Evolutionary conservation across 1,140 invertebrate species (phyloP).

Genomic region (Drosophila dunni): DNA sequence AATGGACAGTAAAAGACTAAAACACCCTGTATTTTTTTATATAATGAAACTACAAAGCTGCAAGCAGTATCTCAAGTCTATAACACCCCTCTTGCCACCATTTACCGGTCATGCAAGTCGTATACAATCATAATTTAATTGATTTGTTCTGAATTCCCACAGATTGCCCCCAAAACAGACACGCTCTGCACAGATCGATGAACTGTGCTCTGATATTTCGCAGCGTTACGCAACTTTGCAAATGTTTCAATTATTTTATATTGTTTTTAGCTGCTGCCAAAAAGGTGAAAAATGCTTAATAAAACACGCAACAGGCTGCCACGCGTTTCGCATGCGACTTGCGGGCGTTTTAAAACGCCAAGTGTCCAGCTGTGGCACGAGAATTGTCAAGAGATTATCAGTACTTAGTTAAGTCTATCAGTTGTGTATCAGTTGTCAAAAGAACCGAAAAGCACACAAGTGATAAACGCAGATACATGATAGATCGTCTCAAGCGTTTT

Average conservation of each 20-base stretch:
- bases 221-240: constrained; percentile 31
- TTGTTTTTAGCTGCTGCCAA: constrained; percentile 8
- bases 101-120: not conserved
- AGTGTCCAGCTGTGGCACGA: not conserved
- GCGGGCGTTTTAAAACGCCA: constrained; percentile 29
- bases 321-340: constrained; percentile 19
- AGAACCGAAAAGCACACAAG: not conserved
- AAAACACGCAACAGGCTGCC: constrained; percentile 36
- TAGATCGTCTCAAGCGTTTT: constrained; percentile 8
- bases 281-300: constrained; percentile 13
- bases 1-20: too few species aligned
- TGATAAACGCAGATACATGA: constrained; percentile 6
- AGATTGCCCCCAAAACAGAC: constrained; percentile 28
- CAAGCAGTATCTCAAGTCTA: not conserved
- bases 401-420: not conserved
- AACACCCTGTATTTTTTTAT: too few species aligned
- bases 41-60: too few species aligned
- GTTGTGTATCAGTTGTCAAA: not conserved
- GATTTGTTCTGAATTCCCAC: constrained; percentile 41
- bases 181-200: constrained; percentile 17
- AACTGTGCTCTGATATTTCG: constrained; percentile 25
- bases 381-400: constrained; percentile 8
- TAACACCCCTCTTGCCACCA: not conserved
- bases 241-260: constrained; percentile 11
- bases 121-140: constrained; percentile 40